phyloP scores from a whole-genome alignment of 2,113 vertebrate species.

The Microtus montanus region DNA sequence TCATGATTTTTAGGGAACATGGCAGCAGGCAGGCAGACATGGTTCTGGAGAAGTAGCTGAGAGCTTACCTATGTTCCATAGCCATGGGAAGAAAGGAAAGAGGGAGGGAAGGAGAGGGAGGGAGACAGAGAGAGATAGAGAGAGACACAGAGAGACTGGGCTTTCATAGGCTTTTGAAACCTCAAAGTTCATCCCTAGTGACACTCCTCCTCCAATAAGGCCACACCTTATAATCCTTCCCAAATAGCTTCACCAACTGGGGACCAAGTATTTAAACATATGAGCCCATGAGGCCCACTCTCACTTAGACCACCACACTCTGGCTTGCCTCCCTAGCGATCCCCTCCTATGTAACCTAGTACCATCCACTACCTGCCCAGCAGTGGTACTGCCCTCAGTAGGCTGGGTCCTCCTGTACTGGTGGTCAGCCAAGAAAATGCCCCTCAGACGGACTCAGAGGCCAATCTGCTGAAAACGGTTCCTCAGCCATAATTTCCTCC shows the following conservation, averaged over 20 bases:
- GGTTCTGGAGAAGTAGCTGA: no score
- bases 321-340: background rate
- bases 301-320: background rate
- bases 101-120: no score
- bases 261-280: background rate
- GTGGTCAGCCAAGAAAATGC: background rate
- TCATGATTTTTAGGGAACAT: no score
- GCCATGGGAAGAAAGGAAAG: no score
- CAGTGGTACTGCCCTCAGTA: background rate
- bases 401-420: background rate
- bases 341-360: background rate
- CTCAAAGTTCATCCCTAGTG: background rate
- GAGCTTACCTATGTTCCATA: no score
- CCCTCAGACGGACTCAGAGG: background rate
- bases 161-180: background rate
- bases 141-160: background rate
- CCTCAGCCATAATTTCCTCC: no score
- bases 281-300: background rate
- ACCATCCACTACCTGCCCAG: background rate
- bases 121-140: fast-evolving
- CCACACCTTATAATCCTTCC: background rate
- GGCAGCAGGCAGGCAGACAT: no score
- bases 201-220: background rate
- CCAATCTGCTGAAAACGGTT: background rate
- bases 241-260: background rate